Percentiles rank a stretch among this genome's conserved stretches.
Evolutionary conservation across 1,140 invertebrate species (phyloP).

Genomic region (Pomacea maculata): DNA sequence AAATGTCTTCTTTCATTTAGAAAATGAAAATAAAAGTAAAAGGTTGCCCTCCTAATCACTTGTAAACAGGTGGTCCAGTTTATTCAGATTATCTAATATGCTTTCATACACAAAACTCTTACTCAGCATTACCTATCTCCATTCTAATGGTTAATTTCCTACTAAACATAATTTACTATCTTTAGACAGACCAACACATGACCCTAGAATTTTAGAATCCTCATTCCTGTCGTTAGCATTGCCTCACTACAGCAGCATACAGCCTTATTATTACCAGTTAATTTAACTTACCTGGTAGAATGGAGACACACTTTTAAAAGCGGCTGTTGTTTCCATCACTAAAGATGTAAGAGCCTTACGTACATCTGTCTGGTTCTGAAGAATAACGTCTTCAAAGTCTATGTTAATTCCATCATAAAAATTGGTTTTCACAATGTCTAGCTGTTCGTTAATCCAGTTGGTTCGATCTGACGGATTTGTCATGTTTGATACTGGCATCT

Average conservation of each 20-base stretch:
- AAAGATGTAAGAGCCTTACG: slow-evolving; percentile 53
- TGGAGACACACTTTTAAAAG: slow-evolving; percentile 49
- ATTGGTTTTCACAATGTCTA: slow-evolving; percentile 47
- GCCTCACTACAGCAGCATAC: neutral
- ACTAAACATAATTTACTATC: too few relatives aligned
- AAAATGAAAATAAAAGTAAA: neutral
- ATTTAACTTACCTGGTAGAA: slow-evolving; percentile 52
- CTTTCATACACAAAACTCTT: too few relatives aligned
- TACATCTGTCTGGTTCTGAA: slow-evolving; percentile 41
- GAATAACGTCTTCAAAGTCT: slow-evolving; percentile 64
- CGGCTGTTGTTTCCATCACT: slow-evolving; percentile 50
- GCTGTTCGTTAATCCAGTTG: slow-evolving; percentile 58
- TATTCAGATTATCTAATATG: neutral
- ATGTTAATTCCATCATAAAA: slow-evolving; percentile 67
- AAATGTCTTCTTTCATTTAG: neutral
- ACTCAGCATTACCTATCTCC: too few relatives aligned
- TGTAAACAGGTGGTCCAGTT: neutral
- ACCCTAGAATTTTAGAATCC: too few relatives aligned
- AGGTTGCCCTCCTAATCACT: neutral
- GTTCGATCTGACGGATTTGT: slow-evolving; percentile 42
- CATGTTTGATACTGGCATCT: slow-evolving; percentile 29
- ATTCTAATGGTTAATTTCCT: too few relatives aligned
- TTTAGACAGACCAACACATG: too few relatives aligned
- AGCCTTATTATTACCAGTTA: neutral
- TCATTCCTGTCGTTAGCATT: too few relatives aligned